A percentile compares a stretch with the other conserved stretches of the same genome.
These are phyloP conservation scores for Phrynosoma blainvillii DNA, from an alignment of 2,113 vertebrate species.

Conservation along the genomic window DNA sequence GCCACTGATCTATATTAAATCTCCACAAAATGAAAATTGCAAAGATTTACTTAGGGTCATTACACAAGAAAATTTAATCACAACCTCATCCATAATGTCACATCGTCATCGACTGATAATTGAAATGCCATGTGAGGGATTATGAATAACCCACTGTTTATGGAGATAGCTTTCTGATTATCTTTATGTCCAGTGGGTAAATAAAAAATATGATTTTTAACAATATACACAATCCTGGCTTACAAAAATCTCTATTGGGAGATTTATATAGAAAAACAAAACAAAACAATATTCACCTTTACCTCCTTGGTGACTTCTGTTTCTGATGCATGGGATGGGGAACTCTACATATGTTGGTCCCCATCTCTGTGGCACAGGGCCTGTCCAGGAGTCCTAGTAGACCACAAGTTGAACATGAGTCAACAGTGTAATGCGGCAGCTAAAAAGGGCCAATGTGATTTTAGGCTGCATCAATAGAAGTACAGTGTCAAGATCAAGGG, in stretches of 20 bases:
- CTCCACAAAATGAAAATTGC: constrained; percentile 97
- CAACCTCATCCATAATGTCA: constrained; percentile 76
- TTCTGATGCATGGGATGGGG: accelerated
- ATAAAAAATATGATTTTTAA: constrained; percentile 76
- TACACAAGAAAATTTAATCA: constrained; percentile 90
- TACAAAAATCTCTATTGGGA: constrained; percentile 43
- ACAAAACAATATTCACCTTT: not conserved
- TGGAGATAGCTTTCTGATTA: constrained; percentile 81
- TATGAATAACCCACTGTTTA: constrained; percentile 84
- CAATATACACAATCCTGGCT: constrained; percentile 57
- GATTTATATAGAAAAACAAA: constrained; percentile 8
- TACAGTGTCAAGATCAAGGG: too few species aligned
- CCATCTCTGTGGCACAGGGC: too few species aligned
- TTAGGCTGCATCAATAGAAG: too few species aligned
- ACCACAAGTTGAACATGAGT: too few species aligned
- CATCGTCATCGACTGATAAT: constrained; percentile 72
- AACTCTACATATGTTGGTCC: too few species aligned
- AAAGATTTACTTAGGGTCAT: constrained; percentile 92
- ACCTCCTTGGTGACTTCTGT: not conserved
- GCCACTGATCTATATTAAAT: constrained; percentile 94
- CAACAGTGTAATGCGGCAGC: too few species aligned
- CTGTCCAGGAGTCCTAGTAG: too few species aligned
- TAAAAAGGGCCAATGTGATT: too few species aligned
- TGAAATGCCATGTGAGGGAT: constrained; percentile 80
- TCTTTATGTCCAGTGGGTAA: constrained; percentile 70